Evolutionary conservation across 2,888 invertebrate genomes (phyloP).

Genomic region (Corbicula japonica): DNA sequence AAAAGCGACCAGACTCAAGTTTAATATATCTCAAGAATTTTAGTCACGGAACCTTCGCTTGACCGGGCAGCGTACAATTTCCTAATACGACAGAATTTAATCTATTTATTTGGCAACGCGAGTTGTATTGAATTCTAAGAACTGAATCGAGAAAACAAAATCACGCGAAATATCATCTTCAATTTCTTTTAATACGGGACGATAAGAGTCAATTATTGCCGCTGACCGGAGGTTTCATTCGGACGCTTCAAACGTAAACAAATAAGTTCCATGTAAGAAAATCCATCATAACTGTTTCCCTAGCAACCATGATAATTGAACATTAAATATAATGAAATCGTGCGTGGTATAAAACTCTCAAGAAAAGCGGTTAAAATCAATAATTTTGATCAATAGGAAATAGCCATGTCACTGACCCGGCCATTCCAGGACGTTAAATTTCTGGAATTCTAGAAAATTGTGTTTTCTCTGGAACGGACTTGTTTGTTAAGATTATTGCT

Average conservation of each 20-base stretch:
- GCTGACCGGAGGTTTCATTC: constrained; percentile 48
- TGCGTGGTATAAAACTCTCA: constrained; percentile 66
- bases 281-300: constrained; percentile 66
- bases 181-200: constrained; percentile 60
- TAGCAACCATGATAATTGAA: constrained; percentile 68
- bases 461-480: constrained; percentile 11
- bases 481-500: constrained; percentile 27
- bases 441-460: constrained; percentile 38
- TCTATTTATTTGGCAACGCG: constrained; percentile 67
- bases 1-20: constrained; percentile 41
- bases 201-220: constrained; percentile 54
- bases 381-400: constrained; percentile 59
- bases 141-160: constrained; percentile 37
- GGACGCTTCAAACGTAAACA: constrained; percentile 68
- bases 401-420: constrained; percentile 59
- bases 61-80: constrained; percentile 61
- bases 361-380: constrained; percentile 66
- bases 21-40: constrained; percentile 61
- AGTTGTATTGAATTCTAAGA: constrained; percentile 58
- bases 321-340: constrained; percentile 73
- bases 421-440: constrained; percentile 42
- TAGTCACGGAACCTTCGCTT: constrained; percentile 62
- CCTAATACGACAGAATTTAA: constrained; percentile 62
- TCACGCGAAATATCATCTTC: constrained; percentile 62
- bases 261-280: constrained; percentile 67